Conservation (phyloP, 2,888 invertebrate species). For the Leptopilina syphax region DNA sequence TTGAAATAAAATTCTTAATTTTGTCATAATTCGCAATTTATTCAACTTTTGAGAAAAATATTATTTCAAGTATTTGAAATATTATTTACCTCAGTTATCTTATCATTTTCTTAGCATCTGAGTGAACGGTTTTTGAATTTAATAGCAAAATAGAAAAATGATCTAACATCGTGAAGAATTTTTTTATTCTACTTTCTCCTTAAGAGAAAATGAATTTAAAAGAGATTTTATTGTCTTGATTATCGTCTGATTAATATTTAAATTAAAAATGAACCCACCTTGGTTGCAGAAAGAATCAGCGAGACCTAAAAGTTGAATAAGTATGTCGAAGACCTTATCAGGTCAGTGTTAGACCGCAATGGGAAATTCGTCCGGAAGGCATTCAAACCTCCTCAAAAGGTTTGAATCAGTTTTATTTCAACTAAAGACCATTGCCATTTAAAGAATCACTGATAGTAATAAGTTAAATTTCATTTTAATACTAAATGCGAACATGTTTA, state of each 20-base stretch:
- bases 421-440: too few relatives aligned
- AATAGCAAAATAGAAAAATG: too few relatives aligned
- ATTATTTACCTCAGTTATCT: too few relatives aligned
- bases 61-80: too few relatives aligned
- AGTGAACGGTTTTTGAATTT: too few relatives aligned
- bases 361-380: constrained; percentile 24
- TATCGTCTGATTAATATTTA: constrained; percentile 62
- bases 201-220: background rate
- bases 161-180: too few relatives aligned
- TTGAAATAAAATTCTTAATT: background rate
- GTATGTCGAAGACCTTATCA: constrained; percentile 60
- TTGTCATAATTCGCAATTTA: background rate
- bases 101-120: too few relatives aligned
- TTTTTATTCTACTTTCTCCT: background rate
- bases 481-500: too few relatives aligned
- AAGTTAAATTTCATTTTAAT: too few relatives aligned
- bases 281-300: constrained; percentile 64
- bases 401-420: background rate
- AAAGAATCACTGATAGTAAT: too few relatives aligned
- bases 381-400: background rate
- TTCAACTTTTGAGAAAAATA: background rate
- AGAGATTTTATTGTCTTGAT: constrained; percentile 2
- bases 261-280: constrained; percentile 72
- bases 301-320: constrained; percentile 62
- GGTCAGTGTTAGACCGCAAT: constrained; percentile 63